Evolutionary conservation across 2,888 invertebrate genomes (phyloP).

Genomic region (Aethes cnicana): DNA sequence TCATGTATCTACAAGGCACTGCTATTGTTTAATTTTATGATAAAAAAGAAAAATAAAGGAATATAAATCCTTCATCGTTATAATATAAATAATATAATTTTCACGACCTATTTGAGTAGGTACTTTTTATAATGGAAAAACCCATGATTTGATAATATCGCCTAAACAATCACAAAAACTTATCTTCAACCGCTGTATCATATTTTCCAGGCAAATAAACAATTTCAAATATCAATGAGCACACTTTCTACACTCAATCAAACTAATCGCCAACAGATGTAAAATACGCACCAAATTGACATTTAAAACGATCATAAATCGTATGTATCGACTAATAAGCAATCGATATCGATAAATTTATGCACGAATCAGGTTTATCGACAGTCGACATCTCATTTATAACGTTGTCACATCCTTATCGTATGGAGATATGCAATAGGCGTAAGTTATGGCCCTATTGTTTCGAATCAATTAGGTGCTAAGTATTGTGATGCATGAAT

Average conservation of each 20-base stretch:
- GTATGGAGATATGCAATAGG: slow-evolving; percentile 35
- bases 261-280: slow-evolving; percentile 32
- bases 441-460: slow-evolving; percentile 48
- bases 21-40: too few relatives aligned
- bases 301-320: slow-evolving; percentile 30
- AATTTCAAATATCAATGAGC: slow-evolving; percentile 2
- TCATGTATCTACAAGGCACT: too few relatives aligned
- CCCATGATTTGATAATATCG: too few relatives aligned
- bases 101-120: too few relatives aligned
- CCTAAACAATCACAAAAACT: background rate
- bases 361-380: slow-evolving; percentile 40
- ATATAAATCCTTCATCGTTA: too few relatives aligned
- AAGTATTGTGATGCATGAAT: slow-evolving; percentile 24
- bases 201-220: background rate
- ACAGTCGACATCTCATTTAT: slow-evolving; percentile 55
- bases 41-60: too few relatives aligned
- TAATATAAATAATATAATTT: too few relatives aligned
- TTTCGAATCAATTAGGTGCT: slow-evolving; percentile 34
- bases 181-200: background rate
- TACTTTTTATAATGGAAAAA: too few relatives aligned
- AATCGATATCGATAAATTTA: slow-evolving; percentile 30
- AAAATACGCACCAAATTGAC: slow-evolving; percentile 31
- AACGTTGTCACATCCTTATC: slow-evolving; percentile 40
- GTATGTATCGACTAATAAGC: slow-evolving; percentile 20
- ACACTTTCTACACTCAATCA: slow-evolving; percentile 27